Base-by-base conservation (phyloP, 2,888 invertebrate genomes). In the Mycalesis mineus region DNA sequence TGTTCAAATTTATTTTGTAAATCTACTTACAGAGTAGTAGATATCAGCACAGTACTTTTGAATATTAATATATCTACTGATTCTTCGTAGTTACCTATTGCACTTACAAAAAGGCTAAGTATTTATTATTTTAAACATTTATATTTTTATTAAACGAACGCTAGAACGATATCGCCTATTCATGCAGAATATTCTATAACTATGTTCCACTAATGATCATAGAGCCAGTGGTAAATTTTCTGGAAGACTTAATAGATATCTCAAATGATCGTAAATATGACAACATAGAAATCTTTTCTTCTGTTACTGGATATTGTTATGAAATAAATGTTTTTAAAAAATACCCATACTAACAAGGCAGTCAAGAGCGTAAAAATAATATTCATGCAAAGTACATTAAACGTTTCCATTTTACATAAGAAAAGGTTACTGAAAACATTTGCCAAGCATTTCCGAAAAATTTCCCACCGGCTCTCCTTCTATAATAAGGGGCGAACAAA, bases 401-500 rank as follows among this genome's bases (percentile, higher is more conserved):
- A n/a, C n/a, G n/a, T n/a, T n/a, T n/a, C n/a, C n/a, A n/a, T n/a
- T n/a, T n/a, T n/a, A n/a, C n/a, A n/a, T n/a, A n/a, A n/a, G n/a
- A n/a, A n/a, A n/a, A n/a, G n/a, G n/a, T n/a, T n/a, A n/a, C n/a
- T n/a, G n/a, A n/a, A n/a, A 4, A 22, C 22, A 22, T 14, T 15
- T 47, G 15, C 11, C 33, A 47, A 47, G 33, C 47, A 47, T 15
- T 15, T 9, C 33, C 7, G 11, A 13, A 47, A 17, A 47, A 47
- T 15, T 47, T 15, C 9, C 15, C 47, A 47, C 31, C 15, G 15
- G 7, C 33, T 47, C 47, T 15, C 31, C 28, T 7, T n/a, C 31
- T 47, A 47, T 63, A 69, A 60, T 61, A 70, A 68, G 65, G 72
- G 69, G 68, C 70, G 63, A 71, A 72, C 65, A 45, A 76, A 80